Percentiles rank a stretch among this genome's conserved stretches.
These are phyloP conservation scores for Germaria angustata DNA, from an alignment of 2,888 invertebrate species.

Conservation along the genomic window DNA sequence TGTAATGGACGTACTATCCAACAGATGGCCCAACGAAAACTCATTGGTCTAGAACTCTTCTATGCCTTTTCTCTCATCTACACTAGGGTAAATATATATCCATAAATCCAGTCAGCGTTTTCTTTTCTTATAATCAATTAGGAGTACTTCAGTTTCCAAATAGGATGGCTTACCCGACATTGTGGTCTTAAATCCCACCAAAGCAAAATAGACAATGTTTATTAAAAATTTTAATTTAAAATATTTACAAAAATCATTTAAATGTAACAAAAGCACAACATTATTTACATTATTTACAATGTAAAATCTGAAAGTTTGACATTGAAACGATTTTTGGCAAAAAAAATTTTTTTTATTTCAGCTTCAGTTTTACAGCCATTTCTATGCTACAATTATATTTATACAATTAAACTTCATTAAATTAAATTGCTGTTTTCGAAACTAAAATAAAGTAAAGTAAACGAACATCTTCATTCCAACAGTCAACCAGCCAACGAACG, in stretches of 20 bases:
- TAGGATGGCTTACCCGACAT: too few species aligned
- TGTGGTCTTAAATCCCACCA: too few species aligned
- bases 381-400: slow-evolving; percentile 50
- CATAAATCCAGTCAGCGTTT: too few species aligned
- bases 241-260: neutral
- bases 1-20: too few species aligned
- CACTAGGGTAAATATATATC: too few species aligned
- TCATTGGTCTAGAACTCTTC: too few species aligned
- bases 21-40: too few species aligned
- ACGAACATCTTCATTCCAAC: slow-evolving; percentile 42
- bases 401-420: slow-evolving; percentile 66
- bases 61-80: too few species aligned
- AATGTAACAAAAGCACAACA: neutral
- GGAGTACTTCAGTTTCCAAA: too few species aligned
- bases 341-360: neutral
- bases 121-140: too few species aligned
- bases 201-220: too few species aligned
- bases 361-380: neutral
- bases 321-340: slow-evolving; percentile 42
- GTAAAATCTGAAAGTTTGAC: slow-evolving; percentile 31
- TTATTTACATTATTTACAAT: neutral
- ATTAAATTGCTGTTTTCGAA: slow-evolving; percentile 62
- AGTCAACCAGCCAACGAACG: neutral
- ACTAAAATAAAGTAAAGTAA: slow-evolving; percentile 58
- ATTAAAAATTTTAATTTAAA: too few species aligned